phyloP scores from a whole-genome alignment of 2,797 vertebrate genomes.

The Urocyon cinereoargenteus region DNA sequence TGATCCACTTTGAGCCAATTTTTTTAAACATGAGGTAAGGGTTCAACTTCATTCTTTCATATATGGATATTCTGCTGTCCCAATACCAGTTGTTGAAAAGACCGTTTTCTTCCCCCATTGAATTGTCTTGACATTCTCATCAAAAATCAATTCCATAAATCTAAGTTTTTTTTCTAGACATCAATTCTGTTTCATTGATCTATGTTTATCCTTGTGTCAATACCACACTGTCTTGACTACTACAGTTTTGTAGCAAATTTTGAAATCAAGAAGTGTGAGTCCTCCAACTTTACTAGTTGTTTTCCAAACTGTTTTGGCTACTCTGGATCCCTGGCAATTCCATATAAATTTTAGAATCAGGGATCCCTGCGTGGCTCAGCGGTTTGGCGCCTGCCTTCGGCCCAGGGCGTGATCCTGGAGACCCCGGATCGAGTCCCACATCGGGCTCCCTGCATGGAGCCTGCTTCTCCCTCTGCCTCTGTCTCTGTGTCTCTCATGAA shows the following conservation, averaged over 20 bases:
- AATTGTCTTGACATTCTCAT: neutral
- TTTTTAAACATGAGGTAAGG: neutral
- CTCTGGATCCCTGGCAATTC: neutral
- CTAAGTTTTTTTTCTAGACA: neutral
- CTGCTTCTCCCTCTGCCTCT: too few species aligned
- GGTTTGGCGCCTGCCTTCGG: too few species aligned
- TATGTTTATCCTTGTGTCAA: neutral
- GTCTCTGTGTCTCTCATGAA: too few species aligned
- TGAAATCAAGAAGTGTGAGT: neutral
- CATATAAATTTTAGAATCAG: neutral
- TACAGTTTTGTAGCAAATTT: neutral
- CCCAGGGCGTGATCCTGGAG: too few species aligned
- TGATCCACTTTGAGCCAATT: neutral
- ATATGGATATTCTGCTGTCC: neutral
- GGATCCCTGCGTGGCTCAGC: too few species aligned
- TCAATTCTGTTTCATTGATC: neutral
- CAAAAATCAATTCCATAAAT: conserved; percentile 7
- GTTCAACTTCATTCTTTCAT: neutral
- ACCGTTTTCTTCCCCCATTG: neutral
- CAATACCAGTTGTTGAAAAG: neutral
- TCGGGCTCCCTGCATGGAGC: too few species aligned
- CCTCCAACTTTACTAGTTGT: neutral
- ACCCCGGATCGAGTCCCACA: too few species aligned
- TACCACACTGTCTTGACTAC: neutral
- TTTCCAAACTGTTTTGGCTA: conserved; percentile 5